phyloP scores from a whole-genome alignment of 2,113 vertebrate genomes.

The Pomatorhinus ruficollis region DNA sequence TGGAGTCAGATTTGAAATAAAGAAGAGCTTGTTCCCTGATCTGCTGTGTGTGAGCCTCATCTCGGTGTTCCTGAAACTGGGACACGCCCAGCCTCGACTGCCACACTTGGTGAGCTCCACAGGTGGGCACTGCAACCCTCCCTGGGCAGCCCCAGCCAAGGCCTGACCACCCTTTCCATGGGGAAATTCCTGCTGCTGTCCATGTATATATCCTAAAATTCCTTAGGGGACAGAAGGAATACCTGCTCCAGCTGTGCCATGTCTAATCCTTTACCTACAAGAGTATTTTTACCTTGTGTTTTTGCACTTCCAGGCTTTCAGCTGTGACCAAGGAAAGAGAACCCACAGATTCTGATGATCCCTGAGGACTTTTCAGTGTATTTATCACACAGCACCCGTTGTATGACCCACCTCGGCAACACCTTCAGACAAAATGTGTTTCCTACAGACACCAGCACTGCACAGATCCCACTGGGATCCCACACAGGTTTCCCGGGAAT shows the following conservation, averaged over 20 bases:
- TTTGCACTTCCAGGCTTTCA: not conserved
- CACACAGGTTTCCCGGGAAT: not conserved
- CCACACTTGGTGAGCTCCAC: no score
- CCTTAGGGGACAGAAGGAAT: not conserved
- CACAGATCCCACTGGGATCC: not conserved
- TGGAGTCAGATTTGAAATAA: no score
- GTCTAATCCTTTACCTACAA: not conserved
- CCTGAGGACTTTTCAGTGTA: not conserved
- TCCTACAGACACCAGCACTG: not conserved
- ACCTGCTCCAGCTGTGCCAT: not conserved
- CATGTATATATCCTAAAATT: not conserved
- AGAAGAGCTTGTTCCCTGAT: no score
- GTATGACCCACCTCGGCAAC: not conserved
- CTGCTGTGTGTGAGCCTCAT: no score
- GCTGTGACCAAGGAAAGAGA: not conserved
- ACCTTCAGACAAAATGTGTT: not conserved
- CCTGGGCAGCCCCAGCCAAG: not conserved
- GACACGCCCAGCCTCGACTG: no score
- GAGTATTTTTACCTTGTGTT: not conserved
- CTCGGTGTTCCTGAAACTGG: no score
- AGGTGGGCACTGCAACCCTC: not conserved
- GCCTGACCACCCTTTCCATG: not conserved
- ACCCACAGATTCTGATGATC: not conserved
- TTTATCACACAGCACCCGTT: accelerated
- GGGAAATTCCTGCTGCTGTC: not conserved